These are phyloP conservation scores for Ectemnius lituratus DNA, from an alignment of 2,888 invertebrate genomes.

Conservation along the genomic window DNA sequence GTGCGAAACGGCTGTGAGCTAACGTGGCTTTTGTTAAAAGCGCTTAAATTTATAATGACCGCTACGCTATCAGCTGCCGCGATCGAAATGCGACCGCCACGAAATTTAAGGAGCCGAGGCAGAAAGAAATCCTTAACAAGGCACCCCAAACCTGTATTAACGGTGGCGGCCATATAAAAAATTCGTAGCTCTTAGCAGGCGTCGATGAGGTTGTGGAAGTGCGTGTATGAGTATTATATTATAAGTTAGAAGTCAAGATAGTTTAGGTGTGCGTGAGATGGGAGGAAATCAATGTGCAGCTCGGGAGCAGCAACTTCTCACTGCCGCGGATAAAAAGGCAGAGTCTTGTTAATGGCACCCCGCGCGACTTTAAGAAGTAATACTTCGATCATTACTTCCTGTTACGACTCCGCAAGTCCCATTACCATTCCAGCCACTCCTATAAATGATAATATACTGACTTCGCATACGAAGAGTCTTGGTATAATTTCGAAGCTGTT, in stretches of 20 bases:
- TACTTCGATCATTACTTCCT: conserved; percentile 75
- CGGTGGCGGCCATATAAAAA: too few relatives aligned
- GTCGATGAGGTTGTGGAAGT: too few relatives aligned
- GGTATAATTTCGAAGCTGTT: background rate
- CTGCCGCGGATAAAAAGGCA: conserved; percentile 36
- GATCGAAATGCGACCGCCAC: conserved; percentile 37
- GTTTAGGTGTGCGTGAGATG: conserved; percentile 36
- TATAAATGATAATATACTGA: too few relatives aligned
- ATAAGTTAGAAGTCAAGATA: background rate
- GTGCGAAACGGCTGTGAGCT: conserved; percentile 55
- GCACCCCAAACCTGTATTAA: background rate
- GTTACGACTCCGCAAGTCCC: conserved; percentile 60
- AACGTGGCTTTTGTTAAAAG: conserved; percentile 63
- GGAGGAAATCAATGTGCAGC: conserved; percentile 54
- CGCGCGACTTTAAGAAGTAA: conserved; percentile 73
- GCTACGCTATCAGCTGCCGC: conserved; percentile 41
- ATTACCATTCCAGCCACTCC: too few relatives aligned
- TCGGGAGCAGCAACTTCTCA: conserved; percentile 51
- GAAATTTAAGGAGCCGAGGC: conserved; percentile 34
- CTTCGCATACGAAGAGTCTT: background rate
- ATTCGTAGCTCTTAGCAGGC: too few relatives aligned
- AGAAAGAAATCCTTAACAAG: conserved; percentile 9
- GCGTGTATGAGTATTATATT: too few relatives aligned
- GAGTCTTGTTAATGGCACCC: conserved; percentile 69
- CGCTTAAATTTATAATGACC: conserved; percentile 62